Percentiles rank a stretch among this genome's conserved stretches.
These are phyloP conservation scores for Thomomys bottae DNA, from an alignment of 2,113 vertebrate species.

Conservation along the genomic window DNA sequence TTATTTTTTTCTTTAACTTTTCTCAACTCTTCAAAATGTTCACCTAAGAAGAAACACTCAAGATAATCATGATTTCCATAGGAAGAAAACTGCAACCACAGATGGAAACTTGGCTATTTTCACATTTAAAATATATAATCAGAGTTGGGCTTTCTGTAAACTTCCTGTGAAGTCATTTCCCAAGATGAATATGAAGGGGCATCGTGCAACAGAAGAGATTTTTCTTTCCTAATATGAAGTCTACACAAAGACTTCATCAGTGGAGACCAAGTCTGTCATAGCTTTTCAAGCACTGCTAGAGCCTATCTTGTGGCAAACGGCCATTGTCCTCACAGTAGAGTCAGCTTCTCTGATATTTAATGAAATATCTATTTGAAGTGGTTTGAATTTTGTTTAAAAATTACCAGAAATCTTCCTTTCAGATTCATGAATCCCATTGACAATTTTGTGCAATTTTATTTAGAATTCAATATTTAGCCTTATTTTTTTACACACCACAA, in stretches of 20 bases:
- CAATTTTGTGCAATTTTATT: not conserved
- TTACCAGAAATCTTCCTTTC: not conserved
- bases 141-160: not conserved
- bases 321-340: no score
- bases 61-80: not conserved
- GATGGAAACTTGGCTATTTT: not conserved
- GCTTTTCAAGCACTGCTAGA: not conserved
- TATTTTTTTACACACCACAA: not conserved
- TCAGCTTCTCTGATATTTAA: not conserved
- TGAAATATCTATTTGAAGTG: not conserved
- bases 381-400: not conserved
- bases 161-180: not conserved
- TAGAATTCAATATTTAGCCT: not conserved
- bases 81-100: not conserved
- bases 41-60: not conserved
- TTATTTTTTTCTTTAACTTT: not conserved
- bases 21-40: not conserved
- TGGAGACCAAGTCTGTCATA: not conserved
- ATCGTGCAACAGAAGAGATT: not conserved
- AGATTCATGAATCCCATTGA: not conserved
- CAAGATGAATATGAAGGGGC: not conserved
- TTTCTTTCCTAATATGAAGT: not conserved
- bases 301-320: no score
- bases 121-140: not conserved
- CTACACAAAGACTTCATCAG: not conserved